Conservation (phyloP, 2,113 vertebrate species). For the Melanocharis versteri region DNA sequence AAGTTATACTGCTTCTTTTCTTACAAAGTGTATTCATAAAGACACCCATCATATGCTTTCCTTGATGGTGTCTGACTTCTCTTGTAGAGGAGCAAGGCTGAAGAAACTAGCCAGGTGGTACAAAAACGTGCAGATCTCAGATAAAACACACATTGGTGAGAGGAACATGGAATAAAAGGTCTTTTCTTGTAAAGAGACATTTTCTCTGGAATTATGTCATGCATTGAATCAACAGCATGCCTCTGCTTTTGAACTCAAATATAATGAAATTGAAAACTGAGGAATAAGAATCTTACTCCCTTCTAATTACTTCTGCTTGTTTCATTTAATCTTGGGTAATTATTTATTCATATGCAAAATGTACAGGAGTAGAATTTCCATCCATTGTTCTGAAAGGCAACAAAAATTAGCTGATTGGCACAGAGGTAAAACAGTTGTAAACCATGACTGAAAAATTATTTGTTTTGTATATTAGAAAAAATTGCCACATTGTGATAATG, state of each 20-base stretch:
- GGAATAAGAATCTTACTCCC: conserved; percentile 31
- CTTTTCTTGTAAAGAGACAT: neutral
- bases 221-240: neutral
- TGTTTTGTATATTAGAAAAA: conserved; percentile 44
- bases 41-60: neutral
- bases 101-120: neutral
- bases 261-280: conserved; percentile 38
- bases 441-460: neutral
- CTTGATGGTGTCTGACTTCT: conserved; percentile 25
- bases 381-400: conserved; percentile 39
- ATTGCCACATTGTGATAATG: neutral
- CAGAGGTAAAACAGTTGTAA: conserved; percentile 22
- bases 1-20: conserved; percentile 15
- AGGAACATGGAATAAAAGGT: conserved; percentile 5
- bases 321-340: conserved; percentile 59
- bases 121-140: neutral
- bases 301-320: conserved; percentile 63
- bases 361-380: conserved; percentile 50
- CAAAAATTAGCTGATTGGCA: conserved; percentile 57
- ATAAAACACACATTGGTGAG: neutral
- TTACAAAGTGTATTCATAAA: conserved; percentile 4
- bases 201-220: conserved; percentile 34
- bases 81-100: neutral
- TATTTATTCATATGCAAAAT: conserved; percentile 64
- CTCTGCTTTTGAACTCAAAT: conserved; percentile 50